Base-by-base conservation (phyloP, 2,888 invertebrate genomes). In the Steinernema hermaphroditum region DNA sequence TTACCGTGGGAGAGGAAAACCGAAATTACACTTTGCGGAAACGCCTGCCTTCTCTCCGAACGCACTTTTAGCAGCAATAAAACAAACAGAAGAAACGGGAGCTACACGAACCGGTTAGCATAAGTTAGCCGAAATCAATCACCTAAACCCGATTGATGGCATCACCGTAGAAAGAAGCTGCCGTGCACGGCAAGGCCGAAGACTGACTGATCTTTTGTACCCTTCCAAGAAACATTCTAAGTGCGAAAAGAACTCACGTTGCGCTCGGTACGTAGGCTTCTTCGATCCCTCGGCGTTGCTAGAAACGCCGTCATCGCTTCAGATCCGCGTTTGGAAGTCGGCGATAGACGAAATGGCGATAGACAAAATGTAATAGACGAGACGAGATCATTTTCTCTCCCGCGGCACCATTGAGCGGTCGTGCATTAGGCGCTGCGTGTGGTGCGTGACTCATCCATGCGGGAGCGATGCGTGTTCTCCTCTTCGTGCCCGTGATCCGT, bases 51-150 rank as follows among this genome's bases (percentile, higher is more conserved):
- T 16, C 16, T 32, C 62, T 32, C 22, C 62, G 54, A 54, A 14
- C 27, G 62, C 62, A 27, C n/a, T 62, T 62, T 22, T 16, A 62
- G 16, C 62, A 32, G 62, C 62, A 62, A 62, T 62, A 62, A 62
- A 62, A 62, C 62, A 62, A 62, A 62, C 62, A 62, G 62, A 62
- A 37, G 37, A 62, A 62, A 32, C 29, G 29, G 29, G 62, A 16
- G 62, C 29, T 32, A 62, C 62, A 62, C 62, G 62, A 62, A 62
- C 62, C 62, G 62, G 62, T 62, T 62, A 32, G 62, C 62, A 62
- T 62, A 62, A 32, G 62, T 62, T 62, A 62, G 62, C 62, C 62
- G 62, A 62, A 22, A 62, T 62, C 62, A 62, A 62, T 62, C 62
- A 62, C 62, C 34, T 29, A 24, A 62, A 32, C 32, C 22, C 50